A percentile compares a stretch with the other conserved stretches of the same genome.
These are phyloP conservation scores for Toxostoma redivivum DNA, from an alignment of 2,113 vertebrate genomes.

Conservation along the genomic window DNA sequence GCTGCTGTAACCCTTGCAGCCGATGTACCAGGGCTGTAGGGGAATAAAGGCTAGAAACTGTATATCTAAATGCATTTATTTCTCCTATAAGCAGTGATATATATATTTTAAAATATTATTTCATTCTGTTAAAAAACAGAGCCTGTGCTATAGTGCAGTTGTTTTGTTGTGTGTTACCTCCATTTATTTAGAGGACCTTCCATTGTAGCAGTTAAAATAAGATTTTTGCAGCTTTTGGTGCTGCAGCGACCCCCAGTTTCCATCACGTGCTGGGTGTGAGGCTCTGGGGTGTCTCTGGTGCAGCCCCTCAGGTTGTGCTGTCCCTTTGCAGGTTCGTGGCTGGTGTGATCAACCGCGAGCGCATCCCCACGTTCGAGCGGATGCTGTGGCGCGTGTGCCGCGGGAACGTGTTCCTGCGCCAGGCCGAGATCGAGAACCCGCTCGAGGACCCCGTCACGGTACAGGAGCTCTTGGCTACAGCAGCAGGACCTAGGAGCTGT, in stretches of 20 bases:
- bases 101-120: fast-evolving
- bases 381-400: constrained; percentile 99
- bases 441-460: constrained; percentile 93
- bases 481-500: neutral
- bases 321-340: constrained; percentile 86
- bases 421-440: constrained; percentile 93
- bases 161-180: too few species aligned
- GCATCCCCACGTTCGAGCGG: constrained; percentile 94
- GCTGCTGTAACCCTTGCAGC: neutral
- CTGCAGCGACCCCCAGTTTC: fast-evolving
- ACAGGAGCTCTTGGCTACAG: neutral
- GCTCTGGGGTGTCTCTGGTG: neutral
- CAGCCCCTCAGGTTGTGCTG: neutral
- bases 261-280: fast-evolving
- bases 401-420: constrained; percentile 94
- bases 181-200: fast-evolving
- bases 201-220: neutral
- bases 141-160: fast-evolving
- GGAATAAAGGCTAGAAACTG: neutral
- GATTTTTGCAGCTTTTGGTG: fast-evolving
- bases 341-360: constrained; percentile 92
- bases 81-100: neutral
- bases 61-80: neutral
- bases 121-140: neutral
- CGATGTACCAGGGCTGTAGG: neutral